Conservation (phyloP, 2,113 vertebrate species). For the Notarius lentiginosus region DNA sequence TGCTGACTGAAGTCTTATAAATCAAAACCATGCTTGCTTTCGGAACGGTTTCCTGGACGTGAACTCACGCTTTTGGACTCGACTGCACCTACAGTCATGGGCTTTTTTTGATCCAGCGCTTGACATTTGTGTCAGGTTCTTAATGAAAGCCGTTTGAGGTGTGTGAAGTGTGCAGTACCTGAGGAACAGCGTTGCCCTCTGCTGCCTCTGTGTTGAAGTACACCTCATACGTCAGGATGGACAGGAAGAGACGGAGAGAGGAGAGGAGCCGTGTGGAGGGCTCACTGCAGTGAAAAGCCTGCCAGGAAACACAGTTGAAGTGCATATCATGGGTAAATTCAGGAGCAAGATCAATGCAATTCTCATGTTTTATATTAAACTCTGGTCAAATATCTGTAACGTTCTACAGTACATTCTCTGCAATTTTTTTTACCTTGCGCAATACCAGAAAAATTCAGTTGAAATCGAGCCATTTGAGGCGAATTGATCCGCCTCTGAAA, state of each 20-base stretch:
- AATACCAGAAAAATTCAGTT: no score
- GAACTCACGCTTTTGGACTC: not conserved
- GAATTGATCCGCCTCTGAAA: no score
- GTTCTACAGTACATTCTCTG: no score
- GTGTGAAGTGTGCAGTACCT: slow-evolving; percentile 54
- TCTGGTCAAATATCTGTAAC: no score
- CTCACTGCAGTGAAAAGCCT: slow-evolving; percentile 74
- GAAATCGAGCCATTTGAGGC: no score
- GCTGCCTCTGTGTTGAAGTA: slow-evolving; percentile 67
- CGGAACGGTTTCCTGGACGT: not conserved
- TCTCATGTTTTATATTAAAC: no score
- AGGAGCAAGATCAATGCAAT: no score
- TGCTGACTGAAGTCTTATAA: not conserved
- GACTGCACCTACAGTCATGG: not conserved
- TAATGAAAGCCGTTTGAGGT: not conserved
- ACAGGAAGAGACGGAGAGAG: slow-evolving; percentile 70
- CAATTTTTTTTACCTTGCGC: no score
- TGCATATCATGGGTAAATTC: no score
- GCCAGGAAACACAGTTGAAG: not conserved
- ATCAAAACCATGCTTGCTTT: not conserved
- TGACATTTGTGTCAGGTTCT: not conserved
- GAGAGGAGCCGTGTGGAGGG: slow-evolving; percentile 58
- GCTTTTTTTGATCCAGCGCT: not conserved
- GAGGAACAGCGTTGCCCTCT: slow-evolving; percentile 61
- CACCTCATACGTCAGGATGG: slow-evolving; percentile 71